These are phyloP conservation scores for Dynastes maya DNA, from an alignment of 2,888 invertebrate genomes.

Conservation along the genomic window DNA sequence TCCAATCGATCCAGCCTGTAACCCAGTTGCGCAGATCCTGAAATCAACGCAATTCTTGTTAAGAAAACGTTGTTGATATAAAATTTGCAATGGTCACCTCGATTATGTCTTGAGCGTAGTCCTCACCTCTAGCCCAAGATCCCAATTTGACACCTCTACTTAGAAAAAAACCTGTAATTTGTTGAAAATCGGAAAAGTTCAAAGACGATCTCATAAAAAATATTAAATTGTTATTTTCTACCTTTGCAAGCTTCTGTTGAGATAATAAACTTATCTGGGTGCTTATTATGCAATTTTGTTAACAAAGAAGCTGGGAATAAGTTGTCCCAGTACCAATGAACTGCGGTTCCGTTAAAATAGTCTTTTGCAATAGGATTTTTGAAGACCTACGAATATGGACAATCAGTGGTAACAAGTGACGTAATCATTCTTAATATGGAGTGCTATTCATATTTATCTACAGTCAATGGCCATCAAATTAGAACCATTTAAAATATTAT, in stretches of 20 bases:
- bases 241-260: slow-evolving; percentile 89
- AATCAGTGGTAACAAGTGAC: not conserved
- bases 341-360: slow-evolving; percentile 82
- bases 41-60: slow-evolving; percentile 46
- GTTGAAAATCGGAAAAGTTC: not conserved
- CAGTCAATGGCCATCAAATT: too few relatives aligned
- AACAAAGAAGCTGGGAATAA: slow-evolving; percentile 75
- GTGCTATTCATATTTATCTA: too few relatives aligned
- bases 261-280: slow-evolving; percentile 74
- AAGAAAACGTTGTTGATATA: too few relatives aligned
- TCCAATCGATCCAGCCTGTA: slow-evolving; percentile 92
- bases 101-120: slow-evolving; percentile 74
- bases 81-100: slow-evolving; percentile 68
- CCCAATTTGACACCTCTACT: slow-evolving; percentile 72
- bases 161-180: slow-evolving; percentile 24
- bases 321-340: slow-evolving; percentile 88
- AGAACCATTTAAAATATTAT: too few relatives aligned
- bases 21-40: slow-evolving; percentile 83
- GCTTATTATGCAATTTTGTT: slow-evolving; percentile 69
- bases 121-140: slow-evolving; percentile 75
- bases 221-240: not conserved
- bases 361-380: slow-evolving; percentile 70
- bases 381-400: slow-evolving; percentile 60
- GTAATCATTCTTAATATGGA: too few relatives aligned
- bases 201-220: not conserved